Evolutionary conservation across 2,888 invertebrate species (phyloP), one percentile per base, ranked within the genome.

Genomic region (Perizoma flavofasciatum): DNA sequence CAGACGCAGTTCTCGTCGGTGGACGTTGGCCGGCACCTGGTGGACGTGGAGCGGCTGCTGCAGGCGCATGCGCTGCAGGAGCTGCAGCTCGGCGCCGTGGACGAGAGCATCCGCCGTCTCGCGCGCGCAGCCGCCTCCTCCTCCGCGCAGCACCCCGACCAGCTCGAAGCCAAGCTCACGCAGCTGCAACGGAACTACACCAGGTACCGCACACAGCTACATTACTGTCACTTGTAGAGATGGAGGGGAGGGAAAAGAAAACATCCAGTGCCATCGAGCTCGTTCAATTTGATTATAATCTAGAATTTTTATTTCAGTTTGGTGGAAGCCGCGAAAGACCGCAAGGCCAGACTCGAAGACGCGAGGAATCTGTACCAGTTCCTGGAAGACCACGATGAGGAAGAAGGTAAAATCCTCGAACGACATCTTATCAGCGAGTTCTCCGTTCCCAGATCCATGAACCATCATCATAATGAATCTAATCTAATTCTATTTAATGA

Each of bases 341-440:
- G 98, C 6, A 95, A 97, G 66, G 95, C 95, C 0, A 93, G 96
- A 9, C 90, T 99, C 9, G 98, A 99, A 83, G 98, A 98, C 76
- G 98, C 98, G 0, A 93, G 98, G 61, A 97, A 97, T 78, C 97
- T 98, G 76, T 98, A 96, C 90, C 98, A 98, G 87, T 98, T 99
- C 88, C 91, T 98, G 59, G 98, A 98, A 85, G 99, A 99, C 81
- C 97, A 98, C 73, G 99, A 99, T 74, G 99, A 99, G 75, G 99
- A 99, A 86, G 98, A 99, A 89, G 92, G 92, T 92, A 65, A 57
- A 62, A 32, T 3, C 22, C 22, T 22, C 22, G 22, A 22, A 22
- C 22, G 22, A 22, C 22, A 22, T 3, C 22, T 22, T 3, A 22
- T 22, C 22, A 22, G 22, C 22, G 22, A 22, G 22, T 22, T 22